phyloP scores from a whole-genome alignment of 2,797 vertebrate species.

The Pterois miles region DNA sequence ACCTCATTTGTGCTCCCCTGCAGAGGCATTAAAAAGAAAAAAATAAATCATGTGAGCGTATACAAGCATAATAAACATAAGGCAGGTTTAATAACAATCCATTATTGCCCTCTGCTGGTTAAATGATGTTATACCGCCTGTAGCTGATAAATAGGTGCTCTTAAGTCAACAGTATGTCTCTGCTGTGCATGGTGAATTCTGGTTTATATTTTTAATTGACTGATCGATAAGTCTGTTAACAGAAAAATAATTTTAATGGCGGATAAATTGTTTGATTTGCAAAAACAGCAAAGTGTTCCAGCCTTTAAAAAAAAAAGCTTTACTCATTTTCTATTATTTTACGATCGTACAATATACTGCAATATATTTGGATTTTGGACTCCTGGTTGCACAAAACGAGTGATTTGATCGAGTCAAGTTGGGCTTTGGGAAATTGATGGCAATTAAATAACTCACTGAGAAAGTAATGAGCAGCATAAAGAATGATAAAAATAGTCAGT shows the following conservation, averaged over 20 bases:
- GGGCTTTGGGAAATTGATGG: background rate
- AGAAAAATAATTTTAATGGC: background rate
- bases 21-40: constrained; percentile 71
- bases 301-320: background rate
- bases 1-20: constrained; percentile 99
- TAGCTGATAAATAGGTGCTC: background rate
- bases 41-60: constrained; percentile 40
- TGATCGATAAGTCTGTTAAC: background rate
- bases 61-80: background rate
- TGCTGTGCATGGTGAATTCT: background rate
- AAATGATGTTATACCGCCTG: background rate
- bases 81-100: background rate
- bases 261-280: no score
- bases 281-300: no score
- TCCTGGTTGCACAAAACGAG: background rate
- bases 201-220: background rate
- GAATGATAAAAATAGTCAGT: background rate
- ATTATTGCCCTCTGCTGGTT: constrained; percentile 57
- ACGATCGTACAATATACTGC: background rate
- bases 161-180: background rate
- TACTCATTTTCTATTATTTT: background rate
- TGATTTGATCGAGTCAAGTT: background rate
- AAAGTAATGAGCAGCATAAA: background rate
- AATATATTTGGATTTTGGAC: background rate
- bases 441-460: no score